Evolutionary conservation across 2,797 vertebrate genomes (phyloP).

Genomic region (Hyperoplus immaculatus): DNA sequence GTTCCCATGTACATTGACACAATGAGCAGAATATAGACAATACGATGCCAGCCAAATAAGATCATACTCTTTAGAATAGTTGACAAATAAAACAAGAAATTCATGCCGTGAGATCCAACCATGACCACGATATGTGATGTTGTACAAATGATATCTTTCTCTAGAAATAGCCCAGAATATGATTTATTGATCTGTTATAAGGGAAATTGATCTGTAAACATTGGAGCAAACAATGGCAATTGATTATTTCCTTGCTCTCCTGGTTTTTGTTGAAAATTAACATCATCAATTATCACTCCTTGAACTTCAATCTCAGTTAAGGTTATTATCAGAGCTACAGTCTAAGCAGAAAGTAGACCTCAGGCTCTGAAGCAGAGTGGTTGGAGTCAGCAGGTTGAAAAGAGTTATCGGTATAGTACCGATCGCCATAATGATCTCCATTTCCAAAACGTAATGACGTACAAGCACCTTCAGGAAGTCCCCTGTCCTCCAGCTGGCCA

Average conservation of each 20-base stretch:
- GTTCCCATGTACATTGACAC: slow-evolving; percentile 74
- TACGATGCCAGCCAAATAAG: slow-evolving; percentile 65
- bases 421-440: slow-evolving; percentile 84
- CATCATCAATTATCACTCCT: slow-evolving; percentile 38
- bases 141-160: slow-evolving; percentile 51
- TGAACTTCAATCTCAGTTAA: slow-evolving; percentile 15
- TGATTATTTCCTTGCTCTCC: slow-evolving; percentile 37
- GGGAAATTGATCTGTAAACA: slow-evolving; percentile 30
- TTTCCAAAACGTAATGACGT: slow-evolving; percentile 80
- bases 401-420: slow-evolving; percentile 76
- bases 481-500: slow-evolving; percentile 87
- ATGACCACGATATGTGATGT: slow-evolving; percentile 53
- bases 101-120: slow-evolving; percentile 73
- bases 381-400: slow-evolving; percentile 80
- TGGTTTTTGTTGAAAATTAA: slow-evolving; percentile 51
- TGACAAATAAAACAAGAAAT: slow-evolving; percentile 69
- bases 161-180: slow-evolving; percentile 50
- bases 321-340: slow-evolving; percentile 83
- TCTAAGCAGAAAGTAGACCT: slow-evolving; percentile 96
- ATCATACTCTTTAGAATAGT: slow-evolving; percentile 72
- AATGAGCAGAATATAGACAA: slow-evolving; percentile 75
- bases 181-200: slow-evolving; percentile 28
- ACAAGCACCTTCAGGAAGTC: slow-evolving; percentile 93
- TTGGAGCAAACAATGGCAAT: slow-evolving; percentile 33
- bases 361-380: slow-evolving; percentile 88